Evolutionary conservation across 2,113 vertebrate genomes (phyloP).

Genomic region (Laticauda colubrina): DNA sequence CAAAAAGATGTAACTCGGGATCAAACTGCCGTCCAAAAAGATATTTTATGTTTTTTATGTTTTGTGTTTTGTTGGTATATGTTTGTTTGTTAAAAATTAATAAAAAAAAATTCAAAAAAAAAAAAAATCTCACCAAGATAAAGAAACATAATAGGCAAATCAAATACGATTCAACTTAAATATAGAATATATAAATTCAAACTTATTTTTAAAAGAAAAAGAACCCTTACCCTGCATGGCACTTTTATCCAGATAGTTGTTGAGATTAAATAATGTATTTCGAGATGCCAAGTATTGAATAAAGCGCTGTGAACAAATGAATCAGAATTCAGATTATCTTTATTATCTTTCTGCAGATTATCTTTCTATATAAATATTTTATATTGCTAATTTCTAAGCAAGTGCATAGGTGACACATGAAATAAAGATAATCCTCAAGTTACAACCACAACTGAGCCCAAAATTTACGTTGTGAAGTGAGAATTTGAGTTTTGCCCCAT

Average conservation of each 20-base stretch:
- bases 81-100: too few species aligned
- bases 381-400: background rate
- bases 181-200: background rate
- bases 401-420: background rate
- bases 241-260: constrained; percentile 95
- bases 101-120: too few species aligned
- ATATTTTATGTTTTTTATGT: too few species aligned
- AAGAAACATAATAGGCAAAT: background rate
- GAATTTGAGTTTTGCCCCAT: background rate
- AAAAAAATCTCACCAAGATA: background rate
- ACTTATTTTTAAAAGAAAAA: constrained; percentile 7
- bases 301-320: constrained; percentile 78
- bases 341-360: background rate
- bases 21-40: too few species aligned
- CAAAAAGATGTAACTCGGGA: too few species aligned
- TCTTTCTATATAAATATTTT: background rate
- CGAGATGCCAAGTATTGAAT: constrained; percentile 93
- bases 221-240: constrained; percentile 84
- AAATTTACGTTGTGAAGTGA: background rate
- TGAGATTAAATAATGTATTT: constrained; percentile 92
- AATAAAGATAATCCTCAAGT: background rate
- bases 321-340: constrained; percentile 26
- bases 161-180: background rate
- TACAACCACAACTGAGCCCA: background rate
- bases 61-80: too few species aligned